phyloP scores from a whole-genome alignment of 2,888 invertebrate species.

The Temnothorax unifasciatus region DNA sequence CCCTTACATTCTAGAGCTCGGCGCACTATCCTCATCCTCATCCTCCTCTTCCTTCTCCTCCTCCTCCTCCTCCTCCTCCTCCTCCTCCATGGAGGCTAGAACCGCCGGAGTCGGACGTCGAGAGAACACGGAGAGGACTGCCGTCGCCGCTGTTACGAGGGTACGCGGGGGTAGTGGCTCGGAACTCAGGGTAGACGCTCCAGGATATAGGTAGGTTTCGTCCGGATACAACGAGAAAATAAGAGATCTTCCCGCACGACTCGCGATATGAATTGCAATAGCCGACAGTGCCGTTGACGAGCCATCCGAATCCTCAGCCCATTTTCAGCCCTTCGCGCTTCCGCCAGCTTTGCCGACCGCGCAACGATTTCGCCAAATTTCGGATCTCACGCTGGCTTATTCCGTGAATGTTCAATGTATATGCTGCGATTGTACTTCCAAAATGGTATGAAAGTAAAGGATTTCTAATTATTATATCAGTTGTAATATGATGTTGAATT shows the following conservation, averaged over 20 bases:
- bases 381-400: neutral
- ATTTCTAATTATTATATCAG: neutral
- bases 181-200: constrained; percentile 77
- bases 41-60: neutral
- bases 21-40: constrained; percentile 73
- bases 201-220: constrained; percentile 77
- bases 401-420: neutral
- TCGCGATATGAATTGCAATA: constrained; percentile 83
- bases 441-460: neutral
- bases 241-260: constrained; percentile 80
- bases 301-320: constrained; percentile 36
- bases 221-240: constrained; percentile 81
- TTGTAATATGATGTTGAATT: neutral
- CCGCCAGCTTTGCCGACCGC: constrained; percentile 12
- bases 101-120: constrained; percentile 73
- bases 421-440: neutral
- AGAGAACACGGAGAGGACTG: constrained; percentile 49
- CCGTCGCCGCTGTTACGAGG: constrained; percentile 33
- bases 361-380: constrained; percentile 20
- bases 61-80: constrained; percentile 26
- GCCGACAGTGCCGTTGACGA: constrained; percentile 65
- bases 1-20: constrained; percentile 84
- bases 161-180: constrained; percentile 60
- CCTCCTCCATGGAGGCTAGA: constrained; percentile 74
- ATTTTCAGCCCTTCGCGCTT: constrained; percentile 22